Evolutionary conservation across 2,888 invertebrate genomes (phyloP), one percentile per base, ranked within the genome.

Genomic region (Drosophila conformis): DNA sequence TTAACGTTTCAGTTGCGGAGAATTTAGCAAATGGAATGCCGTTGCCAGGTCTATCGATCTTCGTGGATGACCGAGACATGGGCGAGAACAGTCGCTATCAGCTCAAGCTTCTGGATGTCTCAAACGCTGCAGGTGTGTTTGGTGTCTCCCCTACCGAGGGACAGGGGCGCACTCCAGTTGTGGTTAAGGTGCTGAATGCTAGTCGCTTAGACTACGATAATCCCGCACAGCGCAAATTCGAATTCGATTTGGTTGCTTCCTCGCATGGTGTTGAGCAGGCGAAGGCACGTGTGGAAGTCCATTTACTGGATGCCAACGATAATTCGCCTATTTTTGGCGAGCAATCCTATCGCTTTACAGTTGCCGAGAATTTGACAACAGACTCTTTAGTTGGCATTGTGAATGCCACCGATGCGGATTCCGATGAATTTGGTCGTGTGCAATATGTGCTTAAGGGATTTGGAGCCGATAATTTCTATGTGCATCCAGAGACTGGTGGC

Each of bases 401-500:
- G 0, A 93, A 93, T 65, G 97, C 97, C 0, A 94, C 93, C 0
- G 97, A 97, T 90, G 94, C 94, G 63, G 97, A 97, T 84, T 96
- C 96, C 52, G 96, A 95, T 0, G 93, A 94, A 8, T 96, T 95
- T 91, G 97, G 97, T 2, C 94, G 95, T 77, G 94, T 98, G 0
- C 95, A 94, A 18, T 98, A 97, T 90, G 94, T 95, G 0, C 91
- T 98, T 0, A 95, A 96, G 67, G 97, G 98, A 11, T 96, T 97
- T 86, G 97, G 97, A 0, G 95, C 96, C 0, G 96, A 96, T 78
- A 95, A 95, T 85, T 97, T 97, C 89, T 94, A 93, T 40, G 96
- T 97, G 0, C 95, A 97, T 86, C 93, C 94, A 1, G 93, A 92
- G 48, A 94, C 94, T 13, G 97, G 97, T 0, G 95, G 95, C 8